Evolutionary conservation across 2,113 vertebrate genomes (phyloP).

Genomic region (Eidolon helvum): DNA sequence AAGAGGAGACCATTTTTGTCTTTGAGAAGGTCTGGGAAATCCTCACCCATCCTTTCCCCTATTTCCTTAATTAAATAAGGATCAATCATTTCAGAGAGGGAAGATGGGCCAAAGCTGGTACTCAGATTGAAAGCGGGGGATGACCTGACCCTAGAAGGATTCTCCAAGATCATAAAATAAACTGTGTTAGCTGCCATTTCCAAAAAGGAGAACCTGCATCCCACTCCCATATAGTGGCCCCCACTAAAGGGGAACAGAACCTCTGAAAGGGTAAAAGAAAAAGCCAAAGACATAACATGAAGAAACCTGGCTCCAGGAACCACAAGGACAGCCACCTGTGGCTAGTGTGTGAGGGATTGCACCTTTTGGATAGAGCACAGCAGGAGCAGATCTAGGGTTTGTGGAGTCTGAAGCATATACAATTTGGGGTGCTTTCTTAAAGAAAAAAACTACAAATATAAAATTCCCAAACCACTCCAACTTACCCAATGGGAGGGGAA

Average conservation of each 20-base stretch:
- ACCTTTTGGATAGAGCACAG: background rate
- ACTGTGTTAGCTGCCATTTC: background rate
- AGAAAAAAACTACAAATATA: background rate
- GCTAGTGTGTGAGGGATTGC: no score
- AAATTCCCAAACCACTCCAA: background rate
- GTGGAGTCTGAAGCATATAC: background rate
- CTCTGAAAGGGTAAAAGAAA: background rate
- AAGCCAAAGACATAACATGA: background rate
- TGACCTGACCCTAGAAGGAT: background rate
- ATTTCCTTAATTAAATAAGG: background rate
- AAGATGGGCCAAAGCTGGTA: background rate
- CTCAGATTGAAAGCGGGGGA: background rate
- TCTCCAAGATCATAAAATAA: background rate
- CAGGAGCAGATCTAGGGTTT: background rate
- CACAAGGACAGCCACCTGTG: rapidly evolving
- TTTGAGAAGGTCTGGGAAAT: background rate
- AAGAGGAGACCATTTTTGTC: background rate
- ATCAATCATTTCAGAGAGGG: background rate
- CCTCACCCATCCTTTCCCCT: background rate
- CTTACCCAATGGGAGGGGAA: background rate
- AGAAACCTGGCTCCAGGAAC: background rate
- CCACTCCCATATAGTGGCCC: rapidly evolving
- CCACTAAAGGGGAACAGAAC: background rate
- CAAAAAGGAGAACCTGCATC: background rate
- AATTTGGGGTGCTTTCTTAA: background rate